Base-by-base conservation (phyloP, 2,113 vertebrate species). In the Helogale parvula region DNA sequence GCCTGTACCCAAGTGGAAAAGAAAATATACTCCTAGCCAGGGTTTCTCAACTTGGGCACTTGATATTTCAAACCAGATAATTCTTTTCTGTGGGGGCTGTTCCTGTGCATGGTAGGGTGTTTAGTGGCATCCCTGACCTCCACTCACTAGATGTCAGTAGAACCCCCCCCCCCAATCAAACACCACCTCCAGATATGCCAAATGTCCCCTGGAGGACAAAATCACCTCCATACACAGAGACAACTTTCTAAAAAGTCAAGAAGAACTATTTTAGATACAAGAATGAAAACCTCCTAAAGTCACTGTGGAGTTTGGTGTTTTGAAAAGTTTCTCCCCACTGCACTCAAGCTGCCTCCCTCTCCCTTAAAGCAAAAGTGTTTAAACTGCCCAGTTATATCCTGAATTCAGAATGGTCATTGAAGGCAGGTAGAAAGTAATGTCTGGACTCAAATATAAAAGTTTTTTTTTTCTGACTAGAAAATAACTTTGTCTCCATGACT, bases 401-500 rank as follows among this genome's bases (percentile, higher is more conserved):
- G 52, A 74, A 72, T 45, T 77, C 19, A 45, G n/a, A 69, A 72
- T 38, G 5, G 15, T 23, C 93, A 79, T 8, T 79, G 27, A 96
- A 6, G 16, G 19, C 63, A 65, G 3, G 19, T 47, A 60, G 19
- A 94, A 94, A 98, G 41, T 23, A 88, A 33, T 1, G 13, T 5
- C 13, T 14, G 83, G 10, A 96, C 52, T 77, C 45, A 79, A 88
- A 74, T 63, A 57, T 8, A 47, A 85, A 86, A 29, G 12, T 33
- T 60, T 90, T 83, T 83, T 91, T 84, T 65, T 50, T 50, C 50
- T 35, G 16, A 72, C 88, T 89, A 93, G 29, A 93, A 96, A 97
- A 85, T 57, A 79, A 86, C n/a, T 84, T 89, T 82, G n/a, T 95
- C 35, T 15, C 82, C 84, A 5, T 93, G 35, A 96, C 72, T 97